Conservation (phyloP, 2,888 invertebrate genomes). For the Athripsodes cinereus region DNA sequence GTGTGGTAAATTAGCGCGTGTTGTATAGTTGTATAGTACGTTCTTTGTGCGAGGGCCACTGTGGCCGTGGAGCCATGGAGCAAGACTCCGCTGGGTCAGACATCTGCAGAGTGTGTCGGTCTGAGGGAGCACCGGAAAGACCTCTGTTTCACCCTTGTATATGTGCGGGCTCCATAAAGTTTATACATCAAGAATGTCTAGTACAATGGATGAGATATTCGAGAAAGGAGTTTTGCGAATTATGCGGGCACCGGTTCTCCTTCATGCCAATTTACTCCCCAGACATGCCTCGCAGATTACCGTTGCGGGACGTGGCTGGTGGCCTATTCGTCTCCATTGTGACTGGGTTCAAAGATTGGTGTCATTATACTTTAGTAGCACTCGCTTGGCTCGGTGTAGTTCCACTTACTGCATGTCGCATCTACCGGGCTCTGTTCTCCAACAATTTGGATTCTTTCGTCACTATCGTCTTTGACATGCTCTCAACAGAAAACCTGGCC, state of each 20-base stretch:
- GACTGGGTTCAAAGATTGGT: conserved; percentile 92
- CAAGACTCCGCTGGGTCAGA: conserved; percentile 55
- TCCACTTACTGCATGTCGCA: conserved; percentile 92
- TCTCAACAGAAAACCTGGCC: conserved; percentile 88
- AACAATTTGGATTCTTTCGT: conserved; percentile 82
- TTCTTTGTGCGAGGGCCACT: not conserved
- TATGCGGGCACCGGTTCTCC: conserved; percentile 95
- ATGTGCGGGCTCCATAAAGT: conserved; percentile 98
- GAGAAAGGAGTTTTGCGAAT: conserved; percentile 96
- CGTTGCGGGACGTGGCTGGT: conserved; percentile 85
- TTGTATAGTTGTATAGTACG: no score
- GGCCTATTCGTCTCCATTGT: conserved; percentile 85
- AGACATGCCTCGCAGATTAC: conserved; percentile 97
- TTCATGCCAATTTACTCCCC: conserved; percentile 99
- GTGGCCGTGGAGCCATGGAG: conserved; percentile 11
- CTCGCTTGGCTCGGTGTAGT: conserved; percentile 97
- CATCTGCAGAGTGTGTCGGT: conserved; percentile 97
- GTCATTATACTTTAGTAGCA: conserved; percentile 95
- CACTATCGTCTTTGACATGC: conserved; percentile 84
- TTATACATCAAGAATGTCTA: conserved; percentile 97
- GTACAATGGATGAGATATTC: conserved; percentile 99
- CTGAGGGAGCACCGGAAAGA: conserved; percentile 86
- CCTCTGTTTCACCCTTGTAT: conserved; percentile 98
- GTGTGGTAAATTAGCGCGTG: conserved; percentile 7
- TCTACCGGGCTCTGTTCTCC: conserved; percentile 88